Conservation (phyloP, 2,113 vertebrate species). For the Bujurquina vittata region DNA sequence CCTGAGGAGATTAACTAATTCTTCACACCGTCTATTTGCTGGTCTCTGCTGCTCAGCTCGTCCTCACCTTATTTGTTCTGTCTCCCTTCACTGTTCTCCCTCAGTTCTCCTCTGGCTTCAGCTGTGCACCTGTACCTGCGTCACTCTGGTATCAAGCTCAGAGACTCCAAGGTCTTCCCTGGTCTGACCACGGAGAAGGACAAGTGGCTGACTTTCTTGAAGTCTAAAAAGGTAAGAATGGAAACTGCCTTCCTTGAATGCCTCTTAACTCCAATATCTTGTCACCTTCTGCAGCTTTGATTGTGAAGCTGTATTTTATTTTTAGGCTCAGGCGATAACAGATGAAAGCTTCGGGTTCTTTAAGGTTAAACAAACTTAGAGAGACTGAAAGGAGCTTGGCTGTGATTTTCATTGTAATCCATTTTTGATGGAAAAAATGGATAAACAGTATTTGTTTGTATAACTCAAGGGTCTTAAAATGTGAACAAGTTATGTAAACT, state of each 20-base stretch:
- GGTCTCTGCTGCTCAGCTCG: not conserved
- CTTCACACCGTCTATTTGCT: not conserved
- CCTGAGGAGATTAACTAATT: not conserved
- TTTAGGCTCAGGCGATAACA: too few species aligned
- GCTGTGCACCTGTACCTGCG: constrained; percentile 88
- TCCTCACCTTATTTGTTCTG: not conserved
- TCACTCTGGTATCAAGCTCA: constrained; percentile 86
- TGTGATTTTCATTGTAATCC: not conserved
- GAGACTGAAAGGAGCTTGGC: not conserved
- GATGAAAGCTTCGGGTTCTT: too few species aligned
- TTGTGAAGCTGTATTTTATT: not conserved
- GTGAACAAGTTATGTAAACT: too few species aligned
- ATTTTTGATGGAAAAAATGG: too few species aligned
- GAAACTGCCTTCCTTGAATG: too few species aligned
- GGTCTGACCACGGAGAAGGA: constrained; percentile 88
- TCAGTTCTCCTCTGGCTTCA: constrained; percentile 87
- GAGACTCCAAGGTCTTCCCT: constrained; percentile 83
- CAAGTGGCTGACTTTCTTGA: constrained; percentile 93
- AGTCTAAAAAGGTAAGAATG: constrained; percentile 87
- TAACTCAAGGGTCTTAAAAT: too few species aligned
- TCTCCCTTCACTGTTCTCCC: not conserved
- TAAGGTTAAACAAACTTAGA: not conserved
- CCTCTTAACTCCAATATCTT: not conserved
- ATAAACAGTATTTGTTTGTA: too few species aligned
- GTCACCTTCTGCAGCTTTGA: not conserved